A percentile compares a stretch with the other conserved stretches of the same genome.
phyloP scores from a whole-genome alignment of 2,888 invertebrate genomes.

The Drosophila atripex region DNA sequence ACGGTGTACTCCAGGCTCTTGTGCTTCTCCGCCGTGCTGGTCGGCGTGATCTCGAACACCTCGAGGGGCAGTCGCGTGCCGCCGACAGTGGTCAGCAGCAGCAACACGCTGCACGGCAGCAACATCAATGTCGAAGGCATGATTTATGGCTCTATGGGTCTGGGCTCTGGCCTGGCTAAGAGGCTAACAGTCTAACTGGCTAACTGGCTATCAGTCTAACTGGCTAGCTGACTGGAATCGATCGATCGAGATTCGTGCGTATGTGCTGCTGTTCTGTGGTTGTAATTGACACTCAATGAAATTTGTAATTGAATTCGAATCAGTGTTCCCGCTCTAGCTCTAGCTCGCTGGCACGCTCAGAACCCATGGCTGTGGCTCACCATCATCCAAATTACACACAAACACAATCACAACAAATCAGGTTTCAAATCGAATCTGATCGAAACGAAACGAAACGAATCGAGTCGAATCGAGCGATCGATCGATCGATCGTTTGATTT shows the following conservation, averaged over 20 bases:
- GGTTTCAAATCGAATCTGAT: slow-evolving; percentile 48
- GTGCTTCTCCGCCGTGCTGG: slow-evolving; percentile 43
- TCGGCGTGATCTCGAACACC: slow-evolving; percentile 82
- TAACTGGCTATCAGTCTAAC: slow-evolving; percentile 16
- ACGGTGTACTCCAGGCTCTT: slow-evolving; percentile 73
- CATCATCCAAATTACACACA: slow-evolving; percentile 27
- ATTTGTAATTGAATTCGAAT: slow-evolving; percentile 44
- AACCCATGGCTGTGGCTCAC: slow-evolving; percentile 42
- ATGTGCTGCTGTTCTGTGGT: slow-evolving; percentile 41
- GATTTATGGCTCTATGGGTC: slow-evolving; percentile 25
- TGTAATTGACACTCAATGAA: slow-evolving; percentile 77
- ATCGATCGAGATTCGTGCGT: slow-evolving; percentile 18
- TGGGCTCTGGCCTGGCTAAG: neutral
- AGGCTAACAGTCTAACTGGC: slow-evolving; percentile 19
- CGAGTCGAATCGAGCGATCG: slow-evolving; percentile 20
- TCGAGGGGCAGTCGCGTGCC: slow-evolving; percentile 83
- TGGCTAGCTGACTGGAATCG: slow-evolving; percentile 19
- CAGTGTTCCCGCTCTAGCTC: slow-evolving; percentile 26
- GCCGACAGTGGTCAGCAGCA: slow-evolving; percentile 44
- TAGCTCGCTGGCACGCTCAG: slow-evolving; percentile 23
- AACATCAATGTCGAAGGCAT: slow-evolving; percentile 49
- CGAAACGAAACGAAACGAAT: slow-evolving; percentile 4
- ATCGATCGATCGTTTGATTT: slow-evolving; percentile 38
- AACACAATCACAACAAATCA: slow-evolving; percentile 48
- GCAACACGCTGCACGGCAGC: slow-evolving; percentile 45